Evolutionary conservation across 2,888 invertebrate species (phyloP).

Genomic region (Gnatocerus cornutus): DNA sequence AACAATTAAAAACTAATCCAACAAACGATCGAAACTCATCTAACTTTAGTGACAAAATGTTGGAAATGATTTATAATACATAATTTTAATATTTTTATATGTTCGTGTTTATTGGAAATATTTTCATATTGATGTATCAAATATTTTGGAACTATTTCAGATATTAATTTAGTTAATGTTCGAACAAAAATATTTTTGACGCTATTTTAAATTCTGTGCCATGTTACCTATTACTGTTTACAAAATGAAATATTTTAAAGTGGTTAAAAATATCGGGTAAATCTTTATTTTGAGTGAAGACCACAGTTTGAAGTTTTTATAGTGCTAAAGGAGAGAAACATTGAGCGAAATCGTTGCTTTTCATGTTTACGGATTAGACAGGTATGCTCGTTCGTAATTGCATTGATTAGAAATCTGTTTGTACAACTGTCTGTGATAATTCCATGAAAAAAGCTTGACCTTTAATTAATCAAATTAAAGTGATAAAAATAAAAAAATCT

Average conservation of each 20-base stretch:
- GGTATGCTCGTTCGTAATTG: not conserved
- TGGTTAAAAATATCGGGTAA: constrained; percentile 1
- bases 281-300: constrained; percentile 5
- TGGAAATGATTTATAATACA: not conserved
- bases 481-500: no score
- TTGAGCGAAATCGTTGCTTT: not conserved
- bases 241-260: constrained; percentile 14
- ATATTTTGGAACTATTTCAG: constrained; percentile 26
- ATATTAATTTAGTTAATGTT: constrained; percentile 1
- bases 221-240: constrained; percentile 17
- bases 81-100: constrained; percentile 23
- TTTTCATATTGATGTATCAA: constrained; percentile 30
- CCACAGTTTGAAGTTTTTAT: not conserved
- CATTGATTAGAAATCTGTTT: constrained; percentile 3
- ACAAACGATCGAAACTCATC: constrained; percentile 6
- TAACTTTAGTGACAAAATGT: constrained; percentile 13
- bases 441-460: no score
- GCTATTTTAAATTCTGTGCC: constrained; percentile 21
- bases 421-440: not conserved
- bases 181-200: constrained; percentile 25
- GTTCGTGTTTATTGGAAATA: constrained; percentile 27
- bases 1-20: constrained; percentile 36
- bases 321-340: not conserved
- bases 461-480: no score
- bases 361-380: constrained; percentile 1